A percentile compares a stretch with the other conserved stretches of the same genome.
Conservation (phyloP, 2,113 vertebrate genomes). For the rabbit (Oryctolagus cuniculus) region mOryCun1.1 NC_091440.1:83288501-83289000, state of each 20-base stretch:
- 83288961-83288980: no score
- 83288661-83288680: background rate
- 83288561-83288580: background rate
- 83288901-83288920: background rate
- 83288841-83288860: slow-evolving; percentile 73
- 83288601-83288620: slow-evolving; percentile 62
- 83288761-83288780: slow-evolving; percentile 58
- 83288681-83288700: slow-evolving; percentile 4
- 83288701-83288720: slow-evolving; percentile 50
- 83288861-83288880: background rate
- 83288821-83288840: slow-evolving; percentile 61
- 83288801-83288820: slow-evolving; percentile 67
- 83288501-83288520: background rate
- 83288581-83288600: background rate
- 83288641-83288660: background rate
- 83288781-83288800: slow-evolving; percentile 68
- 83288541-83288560: background rate
- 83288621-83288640: slow-evolving; percentile 13
- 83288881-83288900: background rate
- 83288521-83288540: background rate
- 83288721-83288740: slow-evolving; percentile 60
- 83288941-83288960: background rate
- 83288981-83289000: background rate
- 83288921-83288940: background rate
- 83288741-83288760: slow-evolving; percentile 51